Conservation (phyloP, 2,113 vertebrate species). For the Carlito syrichta region DNA sequence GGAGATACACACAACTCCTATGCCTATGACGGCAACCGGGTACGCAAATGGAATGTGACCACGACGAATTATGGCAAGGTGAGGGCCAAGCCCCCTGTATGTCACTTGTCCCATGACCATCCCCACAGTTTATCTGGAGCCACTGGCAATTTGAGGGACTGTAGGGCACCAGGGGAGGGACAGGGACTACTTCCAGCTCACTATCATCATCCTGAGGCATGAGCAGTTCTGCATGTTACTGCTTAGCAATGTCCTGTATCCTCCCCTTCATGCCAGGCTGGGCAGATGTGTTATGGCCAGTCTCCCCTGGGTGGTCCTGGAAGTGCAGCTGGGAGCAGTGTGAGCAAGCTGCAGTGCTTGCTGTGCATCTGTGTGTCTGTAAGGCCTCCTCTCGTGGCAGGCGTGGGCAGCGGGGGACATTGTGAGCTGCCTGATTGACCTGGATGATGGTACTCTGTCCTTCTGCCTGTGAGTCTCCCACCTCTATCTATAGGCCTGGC, state of each 20-base stretch:
- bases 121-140: background rate
- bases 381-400: conserved; percentile 77
- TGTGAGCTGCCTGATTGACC: conserved; percentile 96
- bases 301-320: background rate
- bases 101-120: background rate
- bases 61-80: conserved; percentile 99
- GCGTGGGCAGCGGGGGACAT: conserved; percentile 99
- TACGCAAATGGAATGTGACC: conserved; percentile 98
- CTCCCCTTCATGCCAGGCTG: too few relatives aligned
- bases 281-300: too few relatives aligned
- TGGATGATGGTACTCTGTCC: conserved; percentile 94
- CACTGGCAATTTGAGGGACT: background rate
- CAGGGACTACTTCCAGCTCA: too few relatives aligned
- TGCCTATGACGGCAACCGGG: conserved; percentile 96
- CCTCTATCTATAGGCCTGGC: background rate
- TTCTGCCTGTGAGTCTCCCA: conserved; percentile 93
- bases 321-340: background rate
- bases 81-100: conserved; percentile 53
- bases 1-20: conserved; percentile 97
- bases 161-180: background rate
- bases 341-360: background rate
- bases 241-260: too few relatives aligned
- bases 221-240: too few relatives aligned
- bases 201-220: too few relatives aligned
- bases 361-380: background rate